These are phyloP conservation scores for Eurytoma californica DNA, from an alignment of 2,888 invertebrate species.

Conservation along the genomic window DNA sequence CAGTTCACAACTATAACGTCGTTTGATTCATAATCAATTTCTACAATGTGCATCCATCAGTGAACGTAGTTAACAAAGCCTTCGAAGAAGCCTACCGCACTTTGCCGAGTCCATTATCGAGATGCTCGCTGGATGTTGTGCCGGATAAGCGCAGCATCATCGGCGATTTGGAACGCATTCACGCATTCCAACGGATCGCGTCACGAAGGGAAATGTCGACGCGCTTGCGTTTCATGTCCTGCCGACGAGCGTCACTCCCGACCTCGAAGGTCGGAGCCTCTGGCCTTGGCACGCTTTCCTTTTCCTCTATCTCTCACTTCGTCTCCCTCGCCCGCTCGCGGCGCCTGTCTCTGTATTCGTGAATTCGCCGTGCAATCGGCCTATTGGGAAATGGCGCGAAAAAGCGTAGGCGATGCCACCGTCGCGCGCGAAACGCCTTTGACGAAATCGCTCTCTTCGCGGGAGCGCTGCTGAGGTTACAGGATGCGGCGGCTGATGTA, in stretches of 20 bases:
- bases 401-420: background rate
- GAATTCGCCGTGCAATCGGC: slow-evolving; percentile 7
- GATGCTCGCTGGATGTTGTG: no score
- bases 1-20: background rate
- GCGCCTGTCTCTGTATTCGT: background rate
- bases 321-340: slow-evolving; percentile 3
- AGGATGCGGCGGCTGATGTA: background rate
- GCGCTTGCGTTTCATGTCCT: slow-evolving; percentile 9
- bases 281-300: slow-evolving; percentile 66
- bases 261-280: slow-evolving; percentile 60
- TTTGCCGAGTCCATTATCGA: no score
- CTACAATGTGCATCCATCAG: no score
- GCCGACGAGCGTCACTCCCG: slow-evolving; percentile 56
- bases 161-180: no score
- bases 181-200: background rate
- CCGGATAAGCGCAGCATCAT: background rate
- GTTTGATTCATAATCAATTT: background rate
- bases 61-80: no score
- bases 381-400: slow-evolving; percentile 18
- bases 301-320: slow-evolving; percentile 53
- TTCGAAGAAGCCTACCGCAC: no score
- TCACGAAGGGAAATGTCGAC: background rate
- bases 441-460: background rate
- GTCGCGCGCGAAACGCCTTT: background rate
- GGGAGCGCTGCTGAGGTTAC: background rate